A percentile compares a stretch with the other conserved stretches of the same genome.
These are phyloP conservation scores for Saccostrea echinata DNA, from an alignment of 1,140 invertebrate genomes.

Conservation along the genomic window DNA sequence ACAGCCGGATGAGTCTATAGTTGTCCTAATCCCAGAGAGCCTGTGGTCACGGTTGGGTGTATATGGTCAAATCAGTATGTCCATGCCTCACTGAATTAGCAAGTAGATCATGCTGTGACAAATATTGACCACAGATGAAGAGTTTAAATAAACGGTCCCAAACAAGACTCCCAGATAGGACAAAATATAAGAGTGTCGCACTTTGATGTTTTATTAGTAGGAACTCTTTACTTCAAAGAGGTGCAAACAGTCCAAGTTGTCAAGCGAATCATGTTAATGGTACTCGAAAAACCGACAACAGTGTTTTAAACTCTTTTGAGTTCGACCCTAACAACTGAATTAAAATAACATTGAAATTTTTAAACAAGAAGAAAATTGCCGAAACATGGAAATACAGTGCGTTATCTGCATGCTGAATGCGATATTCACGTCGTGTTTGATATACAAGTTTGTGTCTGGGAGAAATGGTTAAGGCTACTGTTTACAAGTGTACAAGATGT, in stretches of 20 bases:
- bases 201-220: background rate
- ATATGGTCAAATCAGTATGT: constrained; percentile 32
- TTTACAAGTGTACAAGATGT: background rate
- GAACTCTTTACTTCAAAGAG: constrained; percentile 16
- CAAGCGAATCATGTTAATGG: background rate
- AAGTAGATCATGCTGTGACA: constrained; percentile 22
- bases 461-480: background rate
- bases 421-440: background rate
- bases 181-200: background rate
- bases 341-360: background rate
- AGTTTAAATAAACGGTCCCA: background rate
- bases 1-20: constrained; percentile 10
- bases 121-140: constrained; percentile 33
- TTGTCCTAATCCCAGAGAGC: background rate
- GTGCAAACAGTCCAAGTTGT: background rate
- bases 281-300: background rate
- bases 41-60: constrained; percentile 9
- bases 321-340: background rate
- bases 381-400: background rate
- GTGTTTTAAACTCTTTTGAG: background rate
- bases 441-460: background rate
- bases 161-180: background rate
- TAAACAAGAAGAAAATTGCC: background rate
- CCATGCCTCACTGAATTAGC: background rate
- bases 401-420: background rate